These are phyloP conservation scores for Gavia stellata DNA, from an alignment of 2,113 vertebrate species.

Conservation along the genomic window DNA sequence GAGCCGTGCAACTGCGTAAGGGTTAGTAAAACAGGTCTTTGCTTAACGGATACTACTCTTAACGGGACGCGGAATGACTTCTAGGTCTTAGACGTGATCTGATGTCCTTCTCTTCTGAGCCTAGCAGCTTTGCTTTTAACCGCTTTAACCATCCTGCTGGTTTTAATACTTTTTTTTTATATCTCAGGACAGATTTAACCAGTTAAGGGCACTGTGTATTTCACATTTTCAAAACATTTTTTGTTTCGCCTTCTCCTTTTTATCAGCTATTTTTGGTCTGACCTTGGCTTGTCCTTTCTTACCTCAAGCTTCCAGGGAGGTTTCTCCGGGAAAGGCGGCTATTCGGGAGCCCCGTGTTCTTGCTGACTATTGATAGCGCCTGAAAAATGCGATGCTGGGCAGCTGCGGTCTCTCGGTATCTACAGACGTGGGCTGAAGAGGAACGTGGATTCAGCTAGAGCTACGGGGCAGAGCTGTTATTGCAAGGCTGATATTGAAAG, in stretches of 20 bases:
- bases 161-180: not conserved
- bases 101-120: not conserved
- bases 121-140: too few species aligned
- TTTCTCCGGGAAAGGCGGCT: not conserved
- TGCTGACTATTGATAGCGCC: not conserved
- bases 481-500: not conserved
- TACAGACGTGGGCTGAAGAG: not conserved
- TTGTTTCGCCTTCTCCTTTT: not conserved
- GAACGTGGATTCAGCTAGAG: not conserved
- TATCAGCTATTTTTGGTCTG: not conserved
- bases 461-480: too few species aligned
- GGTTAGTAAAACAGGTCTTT: not conserved
- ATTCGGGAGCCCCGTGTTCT: not conserved
- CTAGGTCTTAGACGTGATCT: not conserved
- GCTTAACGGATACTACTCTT: not conserved
- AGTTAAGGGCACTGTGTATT: not conserved
- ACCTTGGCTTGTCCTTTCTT: not conserved
- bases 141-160: not conserved
- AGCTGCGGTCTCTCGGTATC: too few species aligned
- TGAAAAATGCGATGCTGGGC: not conserved
- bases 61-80: not conserved
- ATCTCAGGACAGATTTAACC: not conserved
- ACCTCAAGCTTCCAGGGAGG: not conserved
- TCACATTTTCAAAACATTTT: not conserved
- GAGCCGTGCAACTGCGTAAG: accelerated